phyloP scores from a whole-genome alignment of 2,888 invertebrate genomes.

The Campaea margaritaria region DNA sequence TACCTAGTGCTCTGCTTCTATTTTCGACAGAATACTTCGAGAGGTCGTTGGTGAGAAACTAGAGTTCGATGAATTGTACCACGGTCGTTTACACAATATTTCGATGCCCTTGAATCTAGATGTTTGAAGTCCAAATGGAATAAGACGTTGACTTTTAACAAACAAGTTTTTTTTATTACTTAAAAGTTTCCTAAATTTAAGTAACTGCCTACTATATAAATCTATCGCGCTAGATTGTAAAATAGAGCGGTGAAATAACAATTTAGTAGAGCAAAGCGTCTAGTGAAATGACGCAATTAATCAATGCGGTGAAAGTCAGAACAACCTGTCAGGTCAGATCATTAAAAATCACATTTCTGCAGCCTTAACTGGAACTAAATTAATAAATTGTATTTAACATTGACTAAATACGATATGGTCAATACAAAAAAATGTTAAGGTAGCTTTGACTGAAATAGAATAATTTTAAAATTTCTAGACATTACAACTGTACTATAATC shows the following conservation, averaged over 20 bases:
- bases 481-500: slow-evolving; percentile 30
- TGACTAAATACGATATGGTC: too few species aligned
- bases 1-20: slow-evolving; percentile 39
- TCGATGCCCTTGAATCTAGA: slow-evolving; percentile 41
- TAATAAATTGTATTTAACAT: too few species aligned
- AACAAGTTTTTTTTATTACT: slow-evolving; percentile 22
- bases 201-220: slow-evolving; percentile 15
- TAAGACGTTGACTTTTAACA: slow-evolving; percentile 20
- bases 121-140: slow-evolving; percentile 17
- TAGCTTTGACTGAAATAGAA: background rate
- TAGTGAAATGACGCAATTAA: slow-evolving; percentile 37
- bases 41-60: slow-evolving; percentile 35
- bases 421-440: background rate
- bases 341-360: slow-evolving; percentile 30
- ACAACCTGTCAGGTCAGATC: slow-evolving; percentile 35
- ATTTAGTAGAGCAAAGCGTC: slow-evolving; percentile 32
- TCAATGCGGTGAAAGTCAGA: slow-evolving; percentile 42
- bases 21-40: slow-evolving; percentile 33
- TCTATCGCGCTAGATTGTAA: slow-evolving; percentile 12
- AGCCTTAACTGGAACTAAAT: background rate
- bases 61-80: slow-evolving; percentile 44
- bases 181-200: slow-evolving; percentile 18
- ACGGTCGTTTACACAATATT: slow-evolving; percentile 47
- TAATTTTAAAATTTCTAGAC: background rate
- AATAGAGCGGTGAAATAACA: slow-evolving; percentile 32